Base-by-base conservation (phyloP, 2,888 invertebrate genomes). In the Drosophila stalkeri region DNA sequence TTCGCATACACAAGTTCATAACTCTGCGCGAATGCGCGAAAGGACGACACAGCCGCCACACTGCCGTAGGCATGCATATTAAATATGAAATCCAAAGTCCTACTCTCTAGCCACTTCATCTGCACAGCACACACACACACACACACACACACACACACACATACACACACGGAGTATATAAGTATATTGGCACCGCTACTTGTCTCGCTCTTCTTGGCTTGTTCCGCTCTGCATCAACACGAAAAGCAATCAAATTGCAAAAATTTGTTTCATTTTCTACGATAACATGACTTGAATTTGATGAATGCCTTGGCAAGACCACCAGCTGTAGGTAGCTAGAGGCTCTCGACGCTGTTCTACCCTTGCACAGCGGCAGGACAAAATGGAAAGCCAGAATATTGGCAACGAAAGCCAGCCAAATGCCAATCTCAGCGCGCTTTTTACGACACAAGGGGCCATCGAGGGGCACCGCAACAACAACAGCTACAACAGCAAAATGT, bases 211-310 rank as follows among this genome's bases (percentile, higher is more conserved):
- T 46, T 23, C 62, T 55, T 27, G 9, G 11, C 4, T 14, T 16
- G 60, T 39, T 35, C 33, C 62, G 43, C 80, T 72, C 70, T 69
- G 76, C 79, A 87, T 77, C 89, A 80, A 81, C 82, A 89, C 86
- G 85, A 86, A 86, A 89, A 86, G 86, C 86, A 86, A 86, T 86
- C 86, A 86, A 89, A 86, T 86, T 84, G 89, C 87, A 82, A 86
- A 85, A 86, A 89, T 86, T 86, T 86, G 86, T 86, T 86, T 86
- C 86, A 86, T 86, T 86, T 86, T 87, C 85, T 87, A 79, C 86
- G 86, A 86, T 86, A 89, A 89, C 89, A 86, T 86, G 86, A 89
- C 86, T 89, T 87, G 86, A 86, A 86, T 86, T 86, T 86, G 86
- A 86, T 86, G 89, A 86, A 86, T 86, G 89, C 86, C 82, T 82